Conservation (phyloP, 2,888 invertebrate species). For the Fabriciana adippe region DNA sequence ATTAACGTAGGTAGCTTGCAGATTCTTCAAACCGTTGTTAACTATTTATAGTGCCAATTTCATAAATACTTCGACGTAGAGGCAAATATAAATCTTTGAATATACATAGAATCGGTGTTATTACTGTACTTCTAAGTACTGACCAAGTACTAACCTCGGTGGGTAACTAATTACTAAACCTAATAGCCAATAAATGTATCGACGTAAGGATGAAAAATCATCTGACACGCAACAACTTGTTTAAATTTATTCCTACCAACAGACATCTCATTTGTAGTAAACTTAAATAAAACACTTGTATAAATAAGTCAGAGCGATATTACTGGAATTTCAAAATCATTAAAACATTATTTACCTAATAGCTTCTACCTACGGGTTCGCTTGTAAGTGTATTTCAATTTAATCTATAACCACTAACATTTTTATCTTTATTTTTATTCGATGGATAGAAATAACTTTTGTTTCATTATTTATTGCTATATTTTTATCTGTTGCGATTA, state of each 20-base stretch:
- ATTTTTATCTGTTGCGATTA: no score
- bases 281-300: conserved; percentile 38
- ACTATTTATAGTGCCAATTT: conserved; percentile 1
- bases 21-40: conserved; percentile 3
- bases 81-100: conserved; percentile 14
- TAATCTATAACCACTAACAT: no score
- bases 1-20: conserved; percentile 9
- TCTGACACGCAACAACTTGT: conserved; percentile 39
- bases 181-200: conserved; percentile 44
- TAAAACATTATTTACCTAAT: no score
- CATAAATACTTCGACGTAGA: conserved; percentile 16
- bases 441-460: no score
- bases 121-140: neutral
- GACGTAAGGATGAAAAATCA: conserved; percentile 29
- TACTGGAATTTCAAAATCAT: no score
- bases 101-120: conserved; percentile 15
- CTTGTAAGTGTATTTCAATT: no score
- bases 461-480: no score
- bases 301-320: no score
- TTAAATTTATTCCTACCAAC: conserved; percentile 38
- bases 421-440: no score
- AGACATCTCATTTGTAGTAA: conserved; percentile 47
- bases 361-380: no score
- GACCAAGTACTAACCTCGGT: conserved; percentile 26
- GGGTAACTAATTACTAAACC: conserved; percentile 38